Evolutionary conservation across 2,113 vertebrate species (phyloP).

Genomic region (Eudyptes chrysolophus): DNA sequence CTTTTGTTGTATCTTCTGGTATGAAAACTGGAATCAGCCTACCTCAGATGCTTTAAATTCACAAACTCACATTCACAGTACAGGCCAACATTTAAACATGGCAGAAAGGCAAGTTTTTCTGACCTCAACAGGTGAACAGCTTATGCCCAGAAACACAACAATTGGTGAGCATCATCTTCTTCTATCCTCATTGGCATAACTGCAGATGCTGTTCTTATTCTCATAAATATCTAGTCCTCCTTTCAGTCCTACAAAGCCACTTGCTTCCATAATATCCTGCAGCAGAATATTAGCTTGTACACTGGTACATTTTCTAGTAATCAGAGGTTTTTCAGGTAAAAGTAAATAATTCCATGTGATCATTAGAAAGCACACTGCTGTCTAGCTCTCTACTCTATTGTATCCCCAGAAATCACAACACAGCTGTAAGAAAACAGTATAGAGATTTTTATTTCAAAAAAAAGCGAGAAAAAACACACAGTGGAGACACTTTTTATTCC

Average conservation of each 20-base stretch:
- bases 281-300: not conserved
- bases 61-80: not conserved
- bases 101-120: not conserved
- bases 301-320: not conserved
- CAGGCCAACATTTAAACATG: not conserved
- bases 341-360: not conserved
- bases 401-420: not conserved
- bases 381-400: not conserved
- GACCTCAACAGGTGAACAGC: not conserved
- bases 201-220: not conserved
- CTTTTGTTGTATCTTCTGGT: not conserved
- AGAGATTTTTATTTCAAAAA: not conserved
- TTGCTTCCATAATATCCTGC: not conserved
- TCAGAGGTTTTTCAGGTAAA: not conserved
- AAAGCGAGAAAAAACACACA: not conserved
- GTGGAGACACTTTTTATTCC: not conserved
- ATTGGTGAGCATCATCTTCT: not conserved
- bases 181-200: not conserved
- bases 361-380: not conserved
- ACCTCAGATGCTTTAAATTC: not conserved
- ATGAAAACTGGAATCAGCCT: not conserved
- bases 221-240: not conserved
- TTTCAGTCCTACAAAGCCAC: not conserved
- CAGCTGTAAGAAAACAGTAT: not conserved
- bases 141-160: not conserved